These are phyloP conservation scores for Thereva unica DNA, from an alignment of 2,888 invertebrate species.

Conservation along the genomic window DNA sequence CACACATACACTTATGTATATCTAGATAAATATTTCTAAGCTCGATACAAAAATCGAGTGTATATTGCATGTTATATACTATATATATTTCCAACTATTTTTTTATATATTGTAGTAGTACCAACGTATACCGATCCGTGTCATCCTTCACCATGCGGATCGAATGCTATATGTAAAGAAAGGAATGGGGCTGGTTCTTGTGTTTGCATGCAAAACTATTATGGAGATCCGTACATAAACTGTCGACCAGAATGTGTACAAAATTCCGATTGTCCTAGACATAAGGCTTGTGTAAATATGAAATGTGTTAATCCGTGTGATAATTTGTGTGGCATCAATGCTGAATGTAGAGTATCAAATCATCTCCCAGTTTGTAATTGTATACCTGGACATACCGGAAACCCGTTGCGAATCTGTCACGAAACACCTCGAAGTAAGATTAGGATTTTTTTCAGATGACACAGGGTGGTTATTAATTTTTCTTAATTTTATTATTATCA, in stretches of 20 bases:
- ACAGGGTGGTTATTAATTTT: not conserved
- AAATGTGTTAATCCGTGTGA: slow-evolving; percentile 84
- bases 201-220: slow-evolving; percentile 78
- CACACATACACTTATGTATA: no score
- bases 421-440: slow-evolving; percentile 19
- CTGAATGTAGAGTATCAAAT: slow-evolving; percentile 79
- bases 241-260: slow-evolving; percentile 89
- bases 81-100: not conserved
- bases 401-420: slow-evolving; percentile 74
- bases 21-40: no score
- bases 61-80: not conserved
- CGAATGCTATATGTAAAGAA: slow-evolving; percentile 83
- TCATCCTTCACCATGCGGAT: slow-evolving; percentile 82
- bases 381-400: slow-evolving; percentile 74
- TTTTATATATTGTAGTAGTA: slow-evolving; percentile 56
- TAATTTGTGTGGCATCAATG: slow-evolving; percentile 81
- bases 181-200: slow-evolving; percentile 81
- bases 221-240: slow-evolving; percentile 83
- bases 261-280: slow-evolving; percentile 79
- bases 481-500: not conserved
- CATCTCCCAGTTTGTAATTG: slow-evolving; percentile 82
- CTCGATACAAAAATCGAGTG: no score
- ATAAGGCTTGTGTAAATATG: slow-evolving; percentile 78
- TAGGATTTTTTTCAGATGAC: not conserved
- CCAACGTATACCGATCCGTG: slow-evolving; percentile 69